A percentile compares a stretch with the other conserved stretches of the same genome.
Evolutionary conservation across 1,140 invertebrate species (phyloP).

Genomic region (Drosophila watanabei): DNA sequence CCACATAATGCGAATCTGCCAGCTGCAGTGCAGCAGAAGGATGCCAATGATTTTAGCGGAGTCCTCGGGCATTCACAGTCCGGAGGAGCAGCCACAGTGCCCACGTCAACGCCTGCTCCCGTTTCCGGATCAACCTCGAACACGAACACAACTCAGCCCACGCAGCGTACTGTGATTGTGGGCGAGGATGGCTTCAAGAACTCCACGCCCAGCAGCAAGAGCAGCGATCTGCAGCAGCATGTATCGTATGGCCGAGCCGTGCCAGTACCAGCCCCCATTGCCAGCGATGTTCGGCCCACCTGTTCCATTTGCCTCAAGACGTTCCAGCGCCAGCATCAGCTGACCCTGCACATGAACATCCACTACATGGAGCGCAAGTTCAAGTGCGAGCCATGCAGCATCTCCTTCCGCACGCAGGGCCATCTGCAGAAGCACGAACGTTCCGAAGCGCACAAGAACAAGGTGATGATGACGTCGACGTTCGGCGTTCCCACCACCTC

Average conservation of each 20-base stretch:
- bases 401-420: slow-evolving; percentile 96
- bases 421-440: slow-evolving; percentile 97
- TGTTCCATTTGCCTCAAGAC: slow-evolving; percentile 96
- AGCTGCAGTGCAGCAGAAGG: slow-evolving; percentile 76
- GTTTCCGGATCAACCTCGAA: not conserved
- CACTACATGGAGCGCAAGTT: slow-evolving; percentile 98
- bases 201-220: slow-evolving; percentile 51
- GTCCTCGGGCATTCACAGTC: slow-evolving; percentile 45
- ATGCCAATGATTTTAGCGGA: slow-evolving; percentile 77
- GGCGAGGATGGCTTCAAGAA: slow-evolving; percentile 82
- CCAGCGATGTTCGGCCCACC: slow-evolving; percentile 91
- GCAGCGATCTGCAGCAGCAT: slow-evolving; percentile 59
- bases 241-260: slow-evolving; percentile 41
- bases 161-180: slow-evolving; percentile 72
- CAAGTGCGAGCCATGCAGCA: slow-evolving; percentile 95
- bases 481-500: slow-evolving; percentile 93
- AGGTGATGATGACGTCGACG: slow-evolving; percentile 94
- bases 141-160: slow-evolving; percentile 2
- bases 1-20: slow-evolving; percentile 78
- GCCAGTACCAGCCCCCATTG: slow-evolving; percentile 75
- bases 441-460: slow-evolving; percentile 95
- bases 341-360: slow-evolving; percentile 97
- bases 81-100: not conserved
- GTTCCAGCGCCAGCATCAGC: slow-evolving; percentile 95
- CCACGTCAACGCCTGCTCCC: slow-evolving; percentile 6